These are phyloP conservation scores for Glossophaga mutica DNA, from an alignment of 2,797 vertebrate genomes.

Conservation along the genomic window DNA sequence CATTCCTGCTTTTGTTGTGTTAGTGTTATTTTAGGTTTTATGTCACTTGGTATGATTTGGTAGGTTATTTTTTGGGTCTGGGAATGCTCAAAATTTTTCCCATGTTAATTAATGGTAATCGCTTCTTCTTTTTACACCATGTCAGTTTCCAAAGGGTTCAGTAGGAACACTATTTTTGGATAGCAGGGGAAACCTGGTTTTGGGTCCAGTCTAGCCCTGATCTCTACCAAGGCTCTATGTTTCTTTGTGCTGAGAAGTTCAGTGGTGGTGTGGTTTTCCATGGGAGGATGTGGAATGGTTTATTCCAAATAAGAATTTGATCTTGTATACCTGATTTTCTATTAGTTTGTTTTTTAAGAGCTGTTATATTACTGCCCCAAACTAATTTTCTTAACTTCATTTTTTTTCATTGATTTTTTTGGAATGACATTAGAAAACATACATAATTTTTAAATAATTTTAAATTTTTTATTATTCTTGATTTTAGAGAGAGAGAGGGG, in stretches of 20 bases:
- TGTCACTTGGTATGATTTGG: background rate
- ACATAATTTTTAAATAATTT: too few relatives aligned
- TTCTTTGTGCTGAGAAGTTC: constrained; percentile 1
- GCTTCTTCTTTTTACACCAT: background rate
- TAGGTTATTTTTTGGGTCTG: background rate
- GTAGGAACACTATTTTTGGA: background rate
- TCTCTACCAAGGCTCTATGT: background rate
- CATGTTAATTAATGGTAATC: background rate
- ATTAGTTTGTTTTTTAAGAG: constrained; percentile 32
- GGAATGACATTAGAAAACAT: background rate
- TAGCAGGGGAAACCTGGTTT: background rate
- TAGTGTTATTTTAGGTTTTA: background rate
- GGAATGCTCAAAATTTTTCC: background rate
- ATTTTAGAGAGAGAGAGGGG: background rate
- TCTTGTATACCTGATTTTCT: background rate
- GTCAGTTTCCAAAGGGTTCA: background rate
- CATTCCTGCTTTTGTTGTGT: background rate
- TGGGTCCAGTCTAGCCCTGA: background rate
- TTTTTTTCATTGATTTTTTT: background rate
- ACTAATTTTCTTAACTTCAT: background rate
- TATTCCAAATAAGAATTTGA: constrained; percentile 32
- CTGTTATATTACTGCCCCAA: background rate
- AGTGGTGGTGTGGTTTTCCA: background rate
- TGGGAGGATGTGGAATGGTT: background rate
- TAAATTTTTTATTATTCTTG: background rate